Base-by-base conservation (phyloP, 2,888 invertebrate species). In the Beris morrisii region DNA sequence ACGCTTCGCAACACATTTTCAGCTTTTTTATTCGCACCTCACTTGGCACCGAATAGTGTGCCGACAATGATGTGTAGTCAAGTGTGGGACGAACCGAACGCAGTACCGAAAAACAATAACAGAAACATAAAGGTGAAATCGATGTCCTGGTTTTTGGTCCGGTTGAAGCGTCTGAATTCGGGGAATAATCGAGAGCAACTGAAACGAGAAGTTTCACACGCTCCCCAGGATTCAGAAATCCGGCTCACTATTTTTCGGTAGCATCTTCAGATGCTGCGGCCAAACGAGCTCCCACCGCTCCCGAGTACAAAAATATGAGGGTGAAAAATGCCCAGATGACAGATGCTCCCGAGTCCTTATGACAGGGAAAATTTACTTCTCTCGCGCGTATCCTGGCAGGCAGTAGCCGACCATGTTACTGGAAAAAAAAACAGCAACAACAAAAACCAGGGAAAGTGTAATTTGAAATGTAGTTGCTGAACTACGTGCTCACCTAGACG, bases 111-210 rank as follows among this genome's bases (percentile, higher is more conserved):
- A 57, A 44, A 57, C 57, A 56, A 54, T 38, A 57, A 48, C 32
- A 59, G 45, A 58, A 22, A 22, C 22, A 22, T 22, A 22, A 22
- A 46, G 28, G 22, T 30, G 13, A 6, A 38, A 28, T 58, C 9
- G 28, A 48, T 48, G 30, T 22, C 31, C 38, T 38, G 38, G 5
- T 9, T 9, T 48, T 22, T 13, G 6, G 30, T 32, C 46, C 48
- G 58, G 12, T 12, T n/a, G 12, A 59, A 57, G 3, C 58, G 48
- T 59, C 58, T 31, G 58, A 59, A 45, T 59, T 45, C 58, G 45
- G 46, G 48, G 31, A 46, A 59, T 59, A 59, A 44, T 13, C 58
- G 58, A 59, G 58, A 59, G n/a, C 58, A 32, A 59, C 58, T 59
- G 48, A 59, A 59, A 46, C 48, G 58, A 22, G 22, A 59, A 59